Conservation (phyloP, 2,113 vertebrate genomes). For the Sceloporus undulatus region DNA sequence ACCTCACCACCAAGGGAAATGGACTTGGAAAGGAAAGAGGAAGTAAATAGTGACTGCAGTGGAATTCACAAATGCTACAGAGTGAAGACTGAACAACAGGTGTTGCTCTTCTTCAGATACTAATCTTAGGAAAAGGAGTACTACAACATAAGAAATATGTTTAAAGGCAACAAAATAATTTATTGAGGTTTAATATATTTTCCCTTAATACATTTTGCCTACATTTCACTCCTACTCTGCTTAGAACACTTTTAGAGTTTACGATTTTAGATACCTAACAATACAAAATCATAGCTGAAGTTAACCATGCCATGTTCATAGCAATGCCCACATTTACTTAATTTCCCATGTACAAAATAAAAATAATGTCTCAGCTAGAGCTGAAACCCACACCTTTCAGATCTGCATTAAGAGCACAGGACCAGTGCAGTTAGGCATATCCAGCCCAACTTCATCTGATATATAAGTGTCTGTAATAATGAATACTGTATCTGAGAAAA, state of each 20-base stretch:
- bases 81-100: conserved; percentile 66
- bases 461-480: no score
- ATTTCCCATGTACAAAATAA: background rate
- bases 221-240: background rate
- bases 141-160: background rate
- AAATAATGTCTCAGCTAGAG: background rate
- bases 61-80: conserved; percentile 47
- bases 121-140: background rate
- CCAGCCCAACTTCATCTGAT: no score
- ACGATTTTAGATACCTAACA: background rate
- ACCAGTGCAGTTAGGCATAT: no score
- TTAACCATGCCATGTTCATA: background rate
- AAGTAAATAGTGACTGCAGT: conserved; percentile 58
- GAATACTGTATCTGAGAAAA: background rate
- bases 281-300: background rate
- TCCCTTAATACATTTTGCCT: no score
- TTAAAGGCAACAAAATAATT: conserved; percentile 7
- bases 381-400: background rate
- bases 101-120: conserved; percentile 40
- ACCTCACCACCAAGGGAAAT: conserved; percentile 4
- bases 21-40: conserved; percentile 45
- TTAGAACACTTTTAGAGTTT: background rate
- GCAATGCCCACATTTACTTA: background rate
- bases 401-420: no score
- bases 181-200: background rate